Base-by-base conservation (phyloP, 1,140 invertebrate species). In the Pseudobourletiella spinata region DNA sequence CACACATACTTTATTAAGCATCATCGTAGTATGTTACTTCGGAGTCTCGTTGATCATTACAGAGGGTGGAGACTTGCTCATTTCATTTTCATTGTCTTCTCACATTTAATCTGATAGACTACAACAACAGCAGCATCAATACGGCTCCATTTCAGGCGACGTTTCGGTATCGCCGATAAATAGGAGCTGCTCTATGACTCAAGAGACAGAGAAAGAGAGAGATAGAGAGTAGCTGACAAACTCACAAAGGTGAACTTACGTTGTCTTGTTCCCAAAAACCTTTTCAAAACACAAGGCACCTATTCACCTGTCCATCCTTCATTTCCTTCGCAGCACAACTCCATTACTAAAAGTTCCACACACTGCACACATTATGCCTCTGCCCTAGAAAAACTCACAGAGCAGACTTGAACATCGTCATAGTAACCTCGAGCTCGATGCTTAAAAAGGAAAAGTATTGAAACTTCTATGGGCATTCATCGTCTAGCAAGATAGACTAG, bases 231-330 rank as follows among this genome's bases (percentile, higher is more conserved):
- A 8, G 22, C 48, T 51, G 24, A 51, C 35, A 39, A 39, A 39
- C 32, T 39, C 8, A 39, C 32, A 48, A 51, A 3, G 28, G 48
- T 51, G 20, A 26, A 26, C 22, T 14, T 6, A 51, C 11, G 22
- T 48, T 51, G 14, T 51, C 22, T 51, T 51, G 48, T 51, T 51
- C 48, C 48, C 48, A 51, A 26, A 51, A 51, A 51, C 48, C 48
- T 26, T 51, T 51, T 51, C 24, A 48, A 8, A 46, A 46, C 24
- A 25, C 14, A 51, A 51, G 48, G 48, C 48, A 51, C 48, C 48
- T 51, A 25, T 51, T 51, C 32, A 39, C 32, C 32, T 51, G 14
- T 18, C 22, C n/a, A 11, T 51, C n/a, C 48, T 11, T 15, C 44
- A 48, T 48, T 18, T 11, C 8, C 28, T 51, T 26, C 48, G n/a